phyloP scores from a whole-genome alignment of 1,140 invertebrate genomes.

The Drosophila varians region DNA sequence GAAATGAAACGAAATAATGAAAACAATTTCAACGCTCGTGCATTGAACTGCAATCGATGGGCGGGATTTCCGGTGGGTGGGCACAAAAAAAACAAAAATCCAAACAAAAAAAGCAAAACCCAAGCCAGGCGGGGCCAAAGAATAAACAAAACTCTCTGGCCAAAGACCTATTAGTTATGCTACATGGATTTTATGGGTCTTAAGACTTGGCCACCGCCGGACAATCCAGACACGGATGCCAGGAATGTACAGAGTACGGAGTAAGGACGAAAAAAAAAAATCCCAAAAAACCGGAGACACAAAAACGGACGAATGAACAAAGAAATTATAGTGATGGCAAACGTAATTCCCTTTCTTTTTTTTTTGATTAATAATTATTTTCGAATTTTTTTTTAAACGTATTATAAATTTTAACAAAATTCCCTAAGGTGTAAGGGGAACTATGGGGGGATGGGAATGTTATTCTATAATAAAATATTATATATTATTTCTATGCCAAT shows the following conservation, averaged over 20 bases:
- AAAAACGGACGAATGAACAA: background rate
- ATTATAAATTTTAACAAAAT: too few relatives aligned
- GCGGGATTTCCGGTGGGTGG: conserved; percentile 3
- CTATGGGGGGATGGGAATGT: too few relatives aligned
- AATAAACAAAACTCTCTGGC: conserved; percentile 54
- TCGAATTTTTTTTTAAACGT: too few relatives aligned
- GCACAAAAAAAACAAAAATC: background rate
- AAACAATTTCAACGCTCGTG: conserved; percentile 71
- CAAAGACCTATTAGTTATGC: conserved; percentile 74
- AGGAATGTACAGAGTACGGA: background rate
- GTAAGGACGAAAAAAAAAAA: background rate
- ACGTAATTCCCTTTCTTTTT: background rate
- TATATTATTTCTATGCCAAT: too few relatives aligned
- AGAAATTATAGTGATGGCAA: background rate
- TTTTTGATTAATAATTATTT: too few relatives aligned
- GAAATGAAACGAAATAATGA: conserved; percentile 74
- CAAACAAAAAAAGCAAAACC: too few relatives aligned
- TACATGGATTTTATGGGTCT: conserved; percentile 63
- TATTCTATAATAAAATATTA: too few relatives aligned
- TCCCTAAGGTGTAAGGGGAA: too few relatives aligned
- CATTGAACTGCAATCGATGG: conserved; percentile 70
- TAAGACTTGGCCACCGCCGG: conserved; percentile 39
- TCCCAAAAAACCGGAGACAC: background rate
- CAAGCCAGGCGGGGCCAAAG: conserved; percentile 2
- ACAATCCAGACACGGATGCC: conserved; percentile 31